A percentile compares a stretch with the other conserved stretches of the same genome.
These are phyloP conservation scores for Parazoanthus swiftii DNA, from an alignment of 92 coral and sea anemone genomes.

Conservation along the genomic window DNA sequence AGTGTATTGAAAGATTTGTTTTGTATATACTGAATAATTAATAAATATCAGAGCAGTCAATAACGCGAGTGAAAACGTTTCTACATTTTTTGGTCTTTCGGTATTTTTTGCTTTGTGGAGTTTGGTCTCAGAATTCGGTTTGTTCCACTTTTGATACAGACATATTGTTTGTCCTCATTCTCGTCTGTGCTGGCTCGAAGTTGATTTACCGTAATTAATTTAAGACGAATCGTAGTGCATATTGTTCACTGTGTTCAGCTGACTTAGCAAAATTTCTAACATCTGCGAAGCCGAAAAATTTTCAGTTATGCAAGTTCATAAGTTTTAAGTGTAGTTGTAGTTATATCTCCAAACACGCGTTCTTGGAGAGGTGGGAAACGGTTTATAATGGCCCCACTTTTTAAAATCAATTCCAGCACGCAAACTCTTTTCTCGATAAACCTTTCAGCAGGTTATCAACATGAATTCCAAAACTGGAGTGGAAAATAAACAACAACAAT, in stretches of 20 bases:
- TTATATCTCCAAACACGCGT: neutral
- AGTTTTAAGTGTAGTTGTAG: neutral
- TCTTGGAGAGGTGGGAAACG: neutral
- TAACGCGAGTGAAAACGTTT: neutral
- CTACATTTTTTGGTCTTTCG: neutral
- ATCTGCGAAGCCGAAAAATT: too few species aligned
- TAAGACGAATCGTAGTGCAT: too few species aligned
- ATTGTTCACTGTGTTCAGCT: too few species aligned
- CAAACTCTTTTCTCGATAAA: constrained; percentile 4
- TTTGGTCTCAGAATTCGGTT: neutral
- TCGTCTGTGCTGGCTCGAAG: too few species aligned
- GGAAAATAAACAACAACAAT: neutral
- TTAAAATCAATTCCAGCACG: neutral
- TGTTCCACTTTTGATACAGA: neutral
- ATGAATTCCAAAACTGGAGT: constrained; percentile 6
- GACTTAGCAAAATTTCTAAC: too few species aligned
- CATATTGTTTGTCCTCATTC: too few species aligned
- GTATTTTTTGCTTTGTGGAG: neutral
- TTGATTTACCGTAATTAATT: too few species aligned
- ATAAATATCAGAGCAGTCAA: neutral
- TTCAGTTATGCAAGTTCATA: too few species aligned
- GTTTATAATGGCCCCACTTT: neutral
- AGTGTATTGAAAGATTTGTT: neutral
- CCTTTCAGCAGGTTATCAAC: neutral
- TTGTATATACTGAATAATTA: neutral